A percentile compares a stretch with the other conserved stretches of the same genome.
phyloP scores from a whole-genome alignment of 2,888 invertebrate species.

The Hipparchia semele region DNA sequence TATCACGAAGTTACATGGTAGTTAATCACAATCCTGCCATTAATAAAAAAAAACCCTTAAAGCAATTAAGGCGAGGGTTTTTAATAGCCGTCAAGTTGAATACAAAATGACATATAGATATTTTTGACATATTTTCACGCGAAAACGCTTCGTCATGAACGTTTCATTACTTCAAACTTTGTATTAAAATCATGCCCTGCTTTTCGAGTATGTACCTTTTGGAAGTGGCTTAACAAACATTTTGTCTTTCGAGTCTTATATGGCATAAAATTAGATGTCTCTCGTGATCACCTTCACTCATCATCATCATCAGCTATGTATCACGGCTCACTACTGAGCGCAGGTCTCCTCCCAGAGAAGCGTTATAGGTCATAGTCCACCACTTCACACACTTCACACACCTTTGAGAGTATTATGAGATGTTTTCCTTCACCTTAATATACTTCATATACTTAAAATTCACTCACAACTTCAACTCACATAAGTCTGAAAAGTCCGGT shows the following conservation, averaged over 20 bases:
- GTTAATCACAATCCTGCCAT: background rate
- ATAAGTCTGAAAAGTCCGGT: too few relatives aligned
- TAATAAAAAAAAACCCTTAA: constrained; percentile 1
- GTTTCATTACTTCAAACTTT: constrained; percentile 21
- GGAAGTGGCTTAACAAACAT: constrained; percentile 19
- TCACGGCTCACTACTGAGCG: too few relatives aligned
- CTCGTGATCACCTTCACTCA: too few relatives aligned
- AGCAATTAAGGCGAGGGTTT: constrained; percentile 14
- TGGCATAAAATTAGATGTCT: too few relatives aligned
- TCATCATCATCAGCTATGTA: too few relatives aligned
- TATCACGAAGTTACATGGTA: background rate
- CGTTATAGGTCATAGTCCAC: too few relatives aligned
- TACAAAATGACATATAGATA: background rate
- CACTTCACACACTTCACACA: too few relatives aligned
- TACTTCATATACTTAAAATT: too few relatives aligned
- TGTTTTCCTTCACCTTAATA: too few relatives aligned
- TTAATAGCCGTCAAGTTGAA: constrained; percentile 16
- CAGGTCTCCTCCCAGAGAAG: too few relatives aligned
- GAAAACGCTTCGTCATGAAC: constrained; percentile 19
- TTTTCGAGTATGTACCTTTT: constrained; percentile 11
- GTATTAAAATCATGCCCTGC: constrained; percentile 8
- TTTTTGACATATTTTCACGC: constrained; percentile 13
- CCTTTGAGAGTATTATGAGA: too few relatives aligned
- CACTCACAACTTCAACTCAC: too few relatives aligned
- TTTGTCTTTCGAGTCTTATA: constrained; percentile 8